Base-by-base conservation (phyloP, 2,797 vertebrate genomes). In the Chelmon rostratus region DNA sequence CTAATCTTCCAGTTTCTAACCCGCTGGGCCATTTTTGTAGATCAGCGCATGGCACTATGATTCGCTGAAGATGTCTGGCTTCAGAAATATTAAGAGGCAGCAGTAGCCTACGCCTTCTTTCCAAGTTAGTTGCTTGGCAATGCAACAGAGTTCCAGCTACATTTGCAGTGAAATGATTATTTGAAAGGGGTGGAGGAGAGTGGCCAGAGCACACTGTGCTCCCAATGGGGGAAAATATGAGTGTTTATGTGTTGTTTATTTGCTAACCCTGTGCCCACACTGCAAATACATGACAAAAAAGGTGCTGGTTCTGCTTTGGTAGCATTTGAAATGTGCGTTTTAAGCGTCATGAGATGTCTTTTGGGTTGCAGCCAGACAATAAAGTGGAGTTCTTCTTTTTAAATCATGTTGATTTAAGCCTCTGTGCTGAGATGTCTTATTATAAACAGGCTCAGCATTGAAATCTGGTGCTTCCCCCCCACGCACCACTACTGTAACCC, bases 101-200 rank as follows among this genome's bases (percentile, higher is more conserved):
- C 68, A 58, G 46, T 21, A 42, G 40, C 40, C 44, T 47, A 37
- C 49, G 46, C 68, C 72, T 82, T 75, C 77, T 88, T 68, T 84
- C 59, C 76, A 87, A 92, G 70, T 88, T 79, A 82, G 85, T 91
- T 91, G 81, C 86, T 88, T 89, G 86, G 87, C 87, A 91, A 84
- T 92, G 74, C 65, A 80, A 81, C 61, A 76, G 79, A 87, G 72
- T 83, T 89, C 42, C 76, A 78, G 77, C 73, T 47, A 70, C 13
- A 81, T 83, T 88, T 87, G 73, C 80, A 88, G 53, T 64, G 57
- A 88, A 86, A 88, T 83, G 3, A 83, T 78, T 57, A 81, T 84
- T 88, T 82, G 63, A 79, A 81, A 74, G 31, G 37, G 72, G 69
- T 58, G 68, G 59, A 71, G 71, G 75, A 75, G 59, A 74, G 62